Evolutionary conservation across 2,113 vertebrate species (phyloP), one percentile per base, ranked within the genome.

Genomic region (Lathamus discolor): DNA sequence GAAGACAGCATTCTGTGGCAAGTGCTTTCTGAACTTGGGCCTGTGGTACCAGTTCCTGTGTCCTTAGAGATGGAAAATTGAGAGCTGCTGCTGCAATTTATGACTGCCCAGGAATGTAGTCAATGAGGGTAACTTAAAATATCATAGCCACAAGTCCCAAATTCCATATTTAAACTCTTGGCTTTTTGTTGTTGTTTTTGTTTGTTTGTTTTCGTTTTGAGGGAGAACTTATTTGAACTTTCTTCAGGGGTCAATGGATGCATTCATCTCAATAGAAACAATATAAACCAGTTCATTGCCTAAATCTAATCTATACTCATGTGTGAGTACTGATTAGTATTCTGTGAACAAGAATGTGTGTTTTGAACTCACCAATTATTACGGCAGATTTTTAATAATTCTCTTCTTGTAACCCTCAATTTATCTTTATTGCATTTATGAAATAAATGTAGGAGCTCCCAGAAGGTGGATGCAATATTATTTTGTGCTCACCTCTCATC

Each of bases 391-490:
- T 92, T 95, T 86, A 94, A 88, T 95, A 93, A 93, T 94, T 90
- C 51, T 80, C 9, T 74, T 92, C 43, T 78, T 90, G 79, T 96
- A 94, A 94, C 57, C 35, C 51, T 95, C 61, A 68, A 86, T 94
- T 96, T 79, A 83, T 84, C 80, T 88, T 88, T 96, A 94, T 86
- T 95, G 69, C 86, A 86, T 92, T 96, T 93, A 94, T 92, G 83
- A 88, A 94, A 94, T 93, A 92, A 91, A 92, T 64, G 54, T 61
- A 78, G 83, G 61, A 51, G 83, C 29, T 93, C 92, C 76, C 86
- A 82, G 83, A 92, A 88, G 88, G 86, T 92, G 66, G 92, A 88
- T 86, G 41, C 61, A 88, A 86, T 97, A 94, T 90, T 92, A 93
- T 95, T 96, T 96, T 91, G 57, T 62, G 35, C 62, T 97, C 61